Conservation (phyloP, 2,797 vertebrate species). For the Amniataba percoides region DNA sequence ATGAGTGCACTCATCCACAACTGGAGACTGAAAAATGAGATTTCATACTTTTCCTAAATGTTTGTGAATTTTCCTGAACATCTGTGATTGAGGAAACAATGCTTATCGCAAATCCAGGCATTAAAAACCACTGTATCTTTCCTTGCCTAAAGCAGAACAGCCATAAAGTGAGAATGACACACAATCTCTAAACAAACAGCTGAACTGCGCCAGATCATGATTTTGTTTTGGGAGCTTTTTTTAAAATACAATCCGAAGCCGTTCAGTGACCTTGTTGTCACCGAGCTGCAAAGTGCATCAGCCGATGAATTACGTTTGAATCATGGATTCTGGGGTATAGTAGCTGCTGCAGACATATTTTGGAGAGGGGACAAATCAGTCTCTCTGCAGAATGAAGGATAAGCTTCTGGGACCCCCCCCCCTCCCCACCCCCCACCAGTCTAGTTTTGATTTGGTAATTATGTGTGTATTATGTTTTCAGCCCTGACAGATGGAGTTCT, state of each 20-base stretch:
- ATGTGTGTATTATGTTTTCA: conserved; percentile 64
- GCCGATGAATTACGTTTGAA: conserved; percentile 27
- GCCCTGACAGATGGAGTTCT: conserved; percentile 69
- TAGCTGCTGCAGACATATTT: conserved; percentile 13
- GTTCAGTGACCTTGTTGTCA: conserved; percentile 36
- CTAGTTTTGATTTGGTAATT: conserved; percentile 74
- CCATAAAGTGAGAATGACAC: no score
- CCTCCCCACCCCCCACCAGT: conserved; percentile 8
- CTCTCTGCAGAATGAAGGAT: conserved; percentile 41
- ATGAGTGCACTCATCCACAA: neutral
- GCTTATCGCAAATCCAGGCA: no score
- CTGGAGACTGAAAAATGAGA: neutral
- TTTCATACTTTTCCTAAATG: neutral
- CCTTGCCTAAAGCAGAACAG: no score
- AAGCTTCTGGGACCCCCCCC: conserved; percentile 48
- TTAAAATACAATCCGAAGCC: conserved; percentile 3
- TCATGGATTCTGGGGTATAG: conserved; percentile 10
- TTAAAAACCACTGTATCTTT: no score
- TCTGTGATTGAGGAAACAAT: neutral
- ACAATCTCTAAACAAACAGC: no score
- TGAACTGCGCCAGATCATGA: neutral
- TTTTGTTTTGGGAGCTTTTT: neutral
- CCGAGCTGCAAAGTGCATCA: conserved; percentile 21
- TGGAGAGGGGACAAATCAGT: conserved; percentile 37
- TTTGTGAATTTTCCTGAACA: neutral